These are phyloP conservation scores for Cylloceria caligata DNA, from an alignment of 2,888 invertebrate species.

Conservation along the genomic window DNA sequence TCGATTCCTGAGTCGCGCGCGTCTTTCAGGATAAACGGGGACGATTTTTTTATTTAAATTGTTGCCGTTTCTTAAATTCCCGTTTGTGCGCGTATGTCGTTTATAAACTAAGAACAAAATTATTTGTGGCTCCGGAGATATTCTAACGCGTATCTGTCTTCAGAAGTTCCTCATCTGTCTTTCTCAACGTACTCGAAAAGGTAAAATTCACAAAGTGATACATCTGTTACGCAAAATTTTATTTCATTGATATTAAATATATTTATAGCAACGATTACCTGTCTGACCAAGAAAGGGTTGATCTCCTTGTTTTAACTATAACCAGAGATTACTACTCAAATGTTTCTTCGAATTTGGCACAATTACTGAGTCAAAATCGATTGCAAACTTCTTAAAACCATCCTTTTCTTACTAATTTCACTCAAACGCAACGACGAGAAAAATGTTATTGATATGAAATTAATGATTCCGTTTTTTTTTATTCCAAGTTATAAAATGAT, in stretches of 20 bases:
- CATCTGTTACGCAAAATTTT: conserved; percentile 13
- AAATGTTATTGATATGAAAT: neutral
- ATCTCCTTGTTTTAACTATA: neutral
- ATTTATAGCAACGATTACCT: neutral
- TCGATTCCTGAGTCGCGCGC: conserved; percentile 53
- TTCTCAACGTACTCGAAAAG: conserved; percentile 25
- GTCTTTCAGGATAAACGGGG: conserved; percentile 33
- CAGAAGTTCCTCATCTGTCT: conserved; percentile 29
- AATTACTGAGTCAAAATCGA: no score
- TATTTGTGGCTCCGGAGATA: conserved; percentile 31
- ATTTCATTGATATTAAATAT: neutral
- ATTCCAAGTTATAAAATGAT: neutral
- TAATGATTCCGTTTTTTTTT: neutral
- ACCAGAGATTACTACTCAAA: no score
- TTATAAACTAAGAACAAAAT: conserved; percentile 1
- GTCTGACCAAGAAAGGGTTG: neutral
- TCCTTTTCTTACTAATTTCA: no score
- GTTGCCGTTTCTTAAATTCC: neutral
- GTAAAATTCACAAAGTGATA: conserved; percentile 38
- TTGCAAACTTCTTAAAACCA: no score
- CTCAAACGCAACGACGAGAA: neutral
- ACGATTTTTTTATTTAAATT: conserved; percentile 13
- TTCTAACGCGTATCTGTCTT: conserved; percentile 10
- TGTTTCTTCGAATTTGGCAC: no score
- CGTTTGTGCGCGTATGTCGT: conserved; percentile 46